A percentile compares a stretch with the other conserved stretches of the same genome.
These are phyloP conservation scores for Mythimna vitellina DNA, from an alignment of 2,888 invertebrate genomes.

Conservation along the genomic window DNA sequence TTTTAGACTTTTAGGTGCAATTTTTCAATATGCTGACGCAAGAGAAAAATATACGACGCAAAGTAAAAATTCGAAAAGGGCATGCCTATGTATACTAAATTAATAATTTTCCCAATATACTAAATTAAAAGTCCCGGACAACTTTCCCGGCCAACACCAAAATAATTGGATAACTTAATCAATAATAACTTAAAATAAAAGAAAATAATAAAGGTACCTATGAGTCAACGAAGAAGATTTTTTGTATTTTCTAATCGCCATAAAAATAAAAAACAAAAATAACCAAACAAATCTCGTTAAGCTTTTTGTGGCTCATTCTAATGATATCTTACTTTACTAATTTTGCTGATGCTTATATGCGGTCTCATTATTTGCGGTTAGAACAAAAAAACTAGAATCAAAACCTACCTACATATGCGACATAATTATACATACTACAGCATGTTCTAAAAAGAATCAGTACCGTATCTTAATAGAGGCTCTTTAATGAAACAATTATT, in stretches of 20 bases:
- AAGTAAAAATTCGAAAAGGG: no score
- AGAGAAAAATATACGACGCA: no score
- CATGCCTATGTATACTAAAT: no score
- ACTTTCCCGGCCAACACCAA: no score
- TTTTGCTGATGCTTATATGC: neutral
- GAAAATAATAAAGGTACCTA: neutral
- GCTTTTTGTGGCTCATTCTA: conserved; percentile 2
- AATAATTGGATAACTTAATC: no score
- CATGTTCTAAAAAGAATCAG: conserved; percentile 61
- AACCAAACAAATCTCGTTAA: neutral
- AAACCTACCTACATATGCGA: conserved; percentile 30
- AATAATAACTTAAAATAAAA: no score
- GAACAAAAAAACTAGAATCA: neutral
- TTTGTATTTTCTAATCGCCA: no score
- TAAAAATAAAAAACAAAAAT: neutral
- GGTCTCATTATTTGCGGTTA: neutral
- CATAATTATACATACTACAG: conserved; percentile 26
- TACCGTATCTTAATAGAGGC: conserved; percentile 80
- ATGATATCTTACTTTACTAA: neutral
- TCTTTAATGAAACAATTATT: conserved; percentile 86
- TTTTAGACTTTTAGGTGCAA: no score
- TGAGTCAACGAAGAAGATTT: neutral
- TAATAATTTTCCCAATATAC: no score
- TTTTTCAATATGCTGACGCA: no score
- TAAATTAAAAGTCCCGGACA: no score